Evolutionary conservation across 2,797 vertebrate genomes (phyloP).

Genomic region (Eurystomus glaucurus): DNA sequence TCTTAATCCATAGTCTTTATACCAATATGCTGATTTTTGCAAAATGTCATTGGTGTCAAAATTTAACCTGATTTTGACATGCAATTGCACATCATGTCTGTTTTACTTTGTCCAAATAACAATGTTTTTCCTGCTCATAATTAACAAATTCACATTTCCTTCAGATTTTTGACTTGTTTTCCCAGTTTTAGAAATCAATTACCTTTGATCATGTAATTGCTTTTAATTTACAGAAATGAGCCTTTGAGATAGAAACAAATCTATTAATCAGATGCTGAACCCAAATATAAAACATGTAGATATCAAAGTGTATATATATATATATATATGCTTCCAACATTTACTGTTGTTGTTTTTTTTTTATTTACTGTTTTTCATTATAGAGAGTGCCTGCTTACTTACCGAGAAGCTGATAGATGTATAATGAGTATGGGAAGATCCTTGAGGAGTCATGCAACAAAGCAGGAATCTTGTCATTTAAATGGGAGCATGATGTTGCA

Average conservation of each 20-base stretch:
- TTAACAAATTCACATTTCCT: background rate
- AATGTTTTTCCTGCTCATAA: background rate
- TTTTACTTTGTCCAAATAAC: background rate
- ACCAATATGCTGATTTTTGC: background rate
- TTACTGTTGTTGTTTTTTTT: background rate
- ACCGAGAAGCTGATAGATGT: background rate
- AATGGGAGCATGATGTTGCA: background rate
- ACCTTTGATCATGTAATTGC: slow-evolving; percentile 24
- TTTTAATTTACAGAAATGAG: slow-evolving; percentile 32
- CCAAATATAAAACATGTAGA: background rate
- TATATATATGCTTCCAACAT: background rate
- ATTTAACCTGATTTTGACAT: background rate
- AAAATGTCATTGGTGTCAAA: background rate
- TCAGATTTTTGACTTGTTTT: background rate
- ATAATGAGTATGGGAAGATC: background rate
- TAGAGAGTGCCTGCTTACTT: background rate
- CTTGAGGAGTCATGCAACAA: background rate
- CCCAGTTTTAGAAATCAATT: slow-evolving; percentile 7
- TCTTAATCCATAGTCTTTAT: background rate
- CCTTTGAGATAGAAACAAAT: slow-evolving; percentile 28
- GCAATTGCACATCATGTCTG: background rate
- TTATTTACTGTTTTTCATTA: slow-evolving; percentile 1
- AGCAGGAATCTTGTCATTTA: slow-evolving; percentile 7
- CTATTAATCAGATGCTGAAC: background rate
- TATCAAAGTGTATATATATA: background rate